These are phyloP conservation scores for Drosophila baimaii DNA, from an alignment of 1,140 invertebrate species.

Conservation along the genomic window DNA sequence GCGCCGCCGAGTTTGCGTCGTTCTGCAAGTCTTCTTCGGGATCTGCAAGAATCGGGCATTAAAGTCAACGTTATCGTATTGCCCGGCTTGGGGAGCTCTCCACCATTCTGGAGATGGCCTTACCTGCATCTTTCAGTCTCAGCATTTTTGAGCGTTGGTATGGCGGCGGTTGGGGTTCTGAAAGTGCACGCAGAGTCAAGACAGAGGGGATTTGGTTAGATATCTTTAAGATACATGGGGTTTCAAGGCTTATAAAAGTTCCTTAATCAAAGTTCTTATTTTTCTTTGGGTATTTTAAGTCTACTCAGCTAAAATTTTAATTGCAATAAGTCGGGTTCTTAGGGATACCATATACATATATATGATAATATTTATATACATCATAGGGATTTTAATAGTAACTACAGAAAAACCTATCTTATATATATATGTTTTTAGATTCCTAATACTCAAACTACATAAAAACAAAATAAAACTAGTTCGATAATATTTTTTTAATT, in stretches of 20 bases:
- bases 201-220: constrained; percentile 5
- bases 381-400: no score
- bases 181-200: constrained; percentile 84
- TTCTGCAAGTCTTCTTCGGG: constrained; percentile 72
- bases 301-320: no score
- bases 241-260: background rate
- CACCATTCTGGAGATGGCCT: constrained; percentile 60
- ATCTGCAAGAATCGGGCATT: constrained; percentile 44
- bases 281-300: no score
- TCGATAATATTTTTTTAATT: no score
- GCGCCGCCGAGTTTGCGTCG: constrained; percentile 56
- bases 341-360: no score
- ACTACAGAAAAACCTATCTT: no score
- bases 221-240: constrained; percentile 6
- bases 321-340: no score
- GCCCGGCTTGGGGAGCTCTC: background rate
- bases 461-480: no score
- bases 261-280: no score
- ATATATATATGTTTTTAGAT: no score
- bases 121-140: constrained; percentile 90
- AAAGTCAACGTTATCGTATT: background rate
- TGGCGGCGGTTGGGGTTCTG: constrained; percentile 90
- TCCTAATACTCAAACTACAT: no score
- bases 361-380: no score
- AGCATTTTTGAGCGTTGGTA: constrained; percentile 89